phyloP scores from a whole-genome alignment of 2,888 invertebrate species.

The Branchellion lobata region DNA sequence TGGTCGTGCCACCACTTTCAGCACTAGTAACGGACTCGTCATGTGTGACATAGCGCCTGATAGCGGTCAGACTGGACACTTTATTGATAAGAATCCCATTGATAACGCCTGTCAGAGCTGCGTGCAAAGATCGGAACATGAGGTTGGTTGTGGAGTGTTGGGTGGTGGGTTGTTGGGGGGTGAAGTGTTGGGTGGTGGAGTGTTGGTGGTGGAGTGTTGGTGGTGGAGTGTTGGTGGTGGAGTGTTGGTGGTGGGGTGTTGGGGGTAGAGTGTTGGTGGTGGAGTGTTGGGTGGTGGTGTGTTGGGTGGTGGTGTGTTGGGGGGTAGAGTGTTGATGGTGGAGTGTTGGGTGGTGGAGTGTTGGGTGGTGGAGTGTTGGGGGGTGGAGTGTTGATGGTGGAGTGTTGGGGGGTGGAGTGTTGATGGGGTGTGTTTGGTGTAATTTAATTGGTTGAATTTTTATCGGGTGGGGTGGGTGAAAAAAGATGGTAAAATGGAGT shows the following conservation, averaged over 20 bases:
- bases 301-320: slow-evolving; percentile 51
- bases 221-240: background rate
- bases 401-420: no score
- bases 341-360: background rate
- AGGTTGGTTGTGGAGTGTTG: slow-evolving; percentile 54
- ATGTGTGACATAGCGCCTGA: slow-evolving; percentile 63
- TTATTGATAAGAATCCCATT: slow-evolving; percentile 61
- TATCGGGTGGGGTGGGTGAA: no score
- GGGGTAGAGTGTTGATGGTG: no score
- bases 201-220: background rate
- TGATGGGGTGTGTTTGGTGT: slow-evolving; percentile 62
- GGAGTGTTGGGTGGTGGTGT: slow-evolving; percentile 64
- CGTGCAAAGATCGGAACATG: slow-evolving; percentile 64
- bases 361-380: background rate
- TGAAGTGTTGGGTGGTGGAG: no score
- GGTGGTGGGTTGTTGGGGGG: no score
- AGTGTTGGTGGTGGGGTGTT: background rate
- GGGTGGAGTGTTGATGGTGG: background rate
- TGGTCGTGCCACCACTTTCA: slow-evolving; percentile 63
- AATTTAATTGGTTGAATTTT: slow-evolving; percentile 62
- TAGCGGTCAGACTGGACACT: slow-evolving; percentile 58
- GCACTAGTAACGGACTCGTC: slow-evolving; percentile 62
- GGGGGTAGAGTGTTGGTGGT: slow-evolving; percentile 52
- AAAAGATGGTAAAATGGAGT: no score
- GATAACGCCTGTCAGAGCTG: slow-evolving; percentile 63